Evolutionary conservation across 2,113 vertebrate species (phyloP), one percentile per base, ranked within the genome.

Genomic region (Apaloderma vittatum): DNA sequence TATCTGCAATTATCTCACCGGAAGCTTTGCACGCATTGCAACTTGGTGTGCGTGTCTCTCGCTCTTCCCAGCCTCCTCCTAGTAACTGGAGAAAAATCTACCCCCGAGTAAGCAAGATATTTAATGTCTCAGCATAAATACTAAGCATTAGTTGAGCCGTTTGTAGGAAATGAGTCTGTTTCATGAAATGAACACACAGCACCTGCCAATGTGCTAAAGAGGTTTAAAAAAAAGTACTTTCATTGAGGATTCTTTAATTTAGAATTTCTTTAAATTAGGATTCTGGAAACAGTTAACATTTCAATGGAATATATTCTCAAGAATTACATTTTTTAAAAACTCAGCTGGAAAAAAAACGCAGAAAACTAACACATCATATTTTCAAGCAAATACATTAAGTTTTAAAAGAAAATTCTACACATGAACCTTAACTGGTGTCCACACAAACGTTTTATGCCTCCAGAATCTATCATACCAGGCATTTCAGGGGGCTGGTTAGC

Each of bases 301-400:
- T 51, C 23, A 67, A 12, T 30, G 10, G 72, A 40, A 67, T 16
- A 46, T 58, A 70, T 1, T 67, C 8, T 40, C 22, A 58, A 49
- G 82, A 73, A 27, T 15, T 8, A 20, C 1, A 30, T 61, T 73
- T 83, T 36, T 6, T 2, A 54, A 76, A 68, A 21, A 6, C 5
- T 22, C 37, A 15, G 24, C 34, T 29, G 3, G 40, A 40, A 40
- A 48, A 79, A 86, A 75, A 63, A 43, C 45, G n/a, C n/a, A n/a
- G n/a, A n/a, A 49, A 22, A 1, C 0, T 5, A 24, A 32, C 8
- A 9, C 40, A 11, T 7, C 7, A 0, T 23, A 48, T 51, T 73
- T 61, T 75, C 51, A 80, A 83, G 54, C 30, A 73, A 86, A 61
- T 19, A 36, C 10, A 1, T 57, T 32, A 72, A 82, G 46, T 43